Percentiles rank a stretch among this genome's conserved stretches.
phyloP scores from a whole-genome alignment of 1,140 invertebrate species.

The Physella acuta region DNA sequence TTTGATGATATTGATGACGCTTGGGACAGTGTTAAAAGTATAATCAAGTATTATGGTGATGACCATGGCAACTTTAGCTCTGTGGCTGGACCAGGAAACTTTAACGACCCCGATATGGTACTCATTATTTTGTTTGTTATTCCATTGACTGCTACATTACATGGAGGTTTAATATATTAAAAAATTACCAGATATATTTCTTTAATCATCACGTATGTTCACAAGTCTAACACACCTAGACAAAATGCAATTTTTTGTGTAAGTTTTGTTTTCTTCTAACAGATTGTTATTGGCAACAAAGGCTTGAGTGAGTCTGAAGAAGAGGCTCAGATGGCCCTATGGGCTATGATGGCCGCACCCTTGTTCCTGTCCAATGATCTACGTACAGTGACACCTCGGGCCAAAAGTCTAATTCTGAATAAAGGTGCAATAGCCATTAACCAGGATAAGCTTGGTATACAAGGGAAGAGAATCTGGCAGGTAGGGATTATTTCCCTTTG shows the following conservation, averaged over 20 bases:
- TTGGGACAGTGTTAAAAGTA: slow-evolving; percentile 86
- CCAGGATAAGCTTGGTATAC: slow-evolving; percentile 90
- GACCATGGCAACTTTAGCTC: slow-evolving; percentile 87
- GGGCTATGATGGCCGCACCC: slow-evolving; percentile 93
- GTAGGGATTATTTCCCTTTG: no score
- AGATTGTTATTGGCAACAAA: background rate
- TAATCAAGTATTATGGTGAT: slow-evolving; percentile 93
- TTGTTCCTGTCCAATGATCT: slow-evolving; percentile 95
- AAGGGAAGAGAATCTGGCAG: slow-evolving; percentile 62
- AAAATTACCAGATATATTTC: background rate
- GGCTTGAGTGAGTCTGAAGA: slow-evolving; percentile 95
- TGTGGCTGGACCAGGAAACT: slow-evolving; percentile 93
- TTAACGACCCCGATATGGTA: slow-evolving; percentile 99
- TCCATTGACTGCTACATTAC: background rate
- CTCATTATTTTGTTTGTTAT: background rate
- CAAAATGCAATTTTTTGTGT: background rate
- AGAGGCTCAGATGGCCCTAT: slow-evolving; percentile 95
- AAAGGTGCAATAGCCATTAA: slow-evolving; percentile 93
- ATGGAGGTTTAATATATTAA: background rate
- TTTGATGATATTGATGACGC: slow-evolving; percentile 93
- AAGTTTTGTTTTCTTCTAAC: background rate
- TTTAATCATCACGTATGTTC: no score
- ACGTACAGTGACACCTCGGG: slow-evolving; percentile 81
- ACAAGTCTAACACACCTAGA: no score
- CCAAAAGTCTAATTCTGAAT: slow-evolving; percentile 90